Percentiles rank a stretch among this genome's conserved stretches.
Conservation (phyloP, 2,888 invertebrate species). For the Apotomis turbidana region DNA sequence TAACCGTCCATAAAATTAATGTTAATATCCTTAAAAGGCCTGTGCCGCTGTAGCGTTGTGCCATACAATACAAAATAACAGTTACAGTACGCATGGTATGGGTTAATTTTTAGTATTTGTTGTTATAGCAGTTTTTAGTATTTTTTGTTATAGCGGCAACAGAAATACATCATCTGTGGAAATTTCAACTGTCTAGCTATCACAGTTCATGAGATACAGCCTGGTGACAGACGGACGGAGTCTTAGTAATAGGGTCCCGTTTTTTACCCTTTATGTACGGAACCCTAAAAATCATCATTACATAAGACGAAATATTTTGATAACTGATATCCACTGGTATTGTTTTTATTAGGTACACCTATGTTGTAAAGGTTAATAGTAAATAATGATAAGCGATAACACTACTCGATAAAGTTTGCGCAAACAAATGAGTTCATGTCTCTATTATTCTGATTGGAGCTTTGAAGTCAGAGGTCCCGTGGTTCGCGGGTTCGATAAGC, state of each 20-base stretch:
- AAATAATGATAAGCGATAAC: not conserved
- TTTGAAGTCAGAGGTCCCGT: conserved; percentile 25
- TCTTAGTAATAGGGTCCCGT: no score
- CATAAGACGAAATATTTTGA: no score
- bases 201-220: no score
- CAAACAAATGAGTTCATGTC: conserved; percentile 25
- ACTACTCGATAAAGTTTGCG: not conserved
- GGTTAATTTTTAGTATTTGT: no score
- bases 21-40: not conserved
- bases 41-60: not conserved
- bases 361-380: not conserved
- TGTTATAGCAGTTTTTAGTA: no score
- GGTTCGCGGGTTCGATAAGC: conserved; percentile 27
- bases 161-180: no score
- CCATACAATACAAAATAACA: not conserved
- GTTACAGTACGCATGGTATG: not conserved
- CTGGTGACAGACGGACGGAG: no score
- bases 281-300: no score
- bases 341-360: not conserved
- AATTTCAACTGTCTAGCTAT: no score
- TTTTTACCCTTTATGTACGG: no score
- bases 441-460: conserved; percentile 17
- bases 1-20: not conserved
- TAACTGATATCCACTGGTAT: no score
- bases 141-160: no score